Evolutionary conservation across 1,140 invertebrate species (phyloP), one percentile per base, ranked within the genome.

Genomic region (Vollenhovia emeryi): DNA sequence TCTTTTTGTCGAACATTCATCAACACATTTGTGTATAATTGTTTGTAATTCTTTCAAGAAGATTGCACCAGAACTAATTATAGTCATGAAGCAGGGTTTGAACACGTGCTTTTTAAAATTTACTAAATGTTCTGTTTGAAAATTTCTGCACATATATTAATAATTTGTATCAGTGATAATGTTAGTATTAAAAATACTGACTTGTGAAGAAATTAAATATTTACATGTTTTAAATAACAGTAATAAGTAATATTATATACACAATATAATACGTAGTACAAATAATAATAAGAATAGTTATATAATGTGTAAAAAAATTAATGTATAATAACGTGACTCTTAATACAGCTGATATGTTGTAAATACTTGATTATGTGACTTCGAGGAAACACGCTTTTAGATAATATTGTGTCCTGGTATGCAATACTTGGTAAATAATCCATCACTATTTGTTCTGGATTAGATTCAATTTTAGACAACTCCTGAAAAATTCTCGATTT

Each of bases 371-470:
- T 82, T 45, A 60, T n/a, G 24, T 75, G 57, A 30, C 84, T 86
- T 21, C 86, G 71, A 11, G 91, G 86, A 69, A 89, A 90, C 18
- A 92, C 48, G 45, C 91, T 90, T 43, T 80, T 91, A 4, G 45
- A 74, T 48, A 92, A 75, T 11, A 64, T 74, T 24, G 89, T 92
- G 66, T 66, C 86, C 36, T 92, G 89, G 84, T 92, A 91, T 3
- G 91, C 91, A 30, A 89, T 79, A 43, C 21, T 91, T 21, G 88
- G 74, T 15, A 92, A 84, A 87, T 92, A 91, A 87, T 91, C 89
- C 86, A 92, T 91, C 9, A 85, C 60, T 36, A 91, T 68, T 84
- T 60, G 36, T 60, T 91, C 90, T 48, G 73, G 57, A 60, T 91
- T 57, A 3, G 9, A 79, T 68, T 87, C 90, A 30, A 91, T 87